Percentiles rank a stretch among this genome's conserved stretches.
Evolutionary conservation across 2,888 invertebrate species (phyloP).

Genomic region (Conops quadrifasciatus): DNA sequence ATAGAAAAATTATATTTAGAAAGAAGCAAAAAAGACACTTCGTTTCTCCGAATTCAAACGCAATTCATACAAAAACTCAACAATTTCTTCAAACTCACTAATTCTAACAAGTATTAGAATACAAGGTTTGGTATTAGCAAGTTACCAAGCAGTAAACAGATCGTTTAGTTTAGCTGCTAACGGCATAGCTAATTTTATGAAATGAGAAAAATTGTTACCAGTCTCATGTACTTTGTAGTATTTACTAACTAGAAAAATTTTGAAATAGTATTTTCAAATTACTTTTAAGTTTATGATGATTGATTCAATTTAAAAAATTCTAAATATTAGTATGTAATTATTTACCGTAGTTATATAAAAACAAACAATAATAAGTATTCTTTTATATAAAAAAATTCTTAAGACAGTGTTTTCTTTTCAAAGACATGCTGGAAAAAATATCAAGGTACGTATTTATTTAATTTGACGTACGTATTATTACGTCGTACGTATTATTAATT

Average conservation of each 20-base stretch:
- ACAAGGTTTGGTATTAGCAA: not conserved
- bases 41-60: not conserved
- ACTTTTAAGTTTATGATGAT: not conserved
- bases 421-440: not conserved
- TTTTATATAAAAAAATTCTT: conserved; percentile 31
- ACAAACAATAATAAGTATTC: conserved; percentile 36
- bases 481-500: too few species aligned
- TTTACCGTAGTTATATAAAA: conserved; percentile 29
- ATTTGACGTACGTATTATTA: too few species aligned
- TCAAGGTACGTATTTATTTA: too few species aligned
- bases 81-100: not conserved
- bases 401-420: not conserved
- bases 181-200: too few species aligned
- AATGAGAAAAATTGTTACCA: not conserved
- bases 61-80: not conserved
- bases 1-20: conserved; percentile 28
- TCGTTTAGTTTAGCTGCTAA: too few species aligned
- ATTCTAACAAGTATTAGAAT: not conserved
- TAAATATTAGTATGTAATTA: conserved; percentile 1
- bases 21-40: conserved; percentile 1
- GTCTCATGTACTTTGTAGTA: conserved; percentile 25
- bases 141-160: not conserved
- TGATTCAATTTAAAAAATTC: not conserved
- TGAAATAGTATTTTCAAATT: conserved; percentile 6
- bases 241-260: not conserved